Evolutionary conservation across 2,888 invertebrate species (phyloP), one percentile per base, ranked within the genome.

Genomic region (Mythimna pallens): DNA sequence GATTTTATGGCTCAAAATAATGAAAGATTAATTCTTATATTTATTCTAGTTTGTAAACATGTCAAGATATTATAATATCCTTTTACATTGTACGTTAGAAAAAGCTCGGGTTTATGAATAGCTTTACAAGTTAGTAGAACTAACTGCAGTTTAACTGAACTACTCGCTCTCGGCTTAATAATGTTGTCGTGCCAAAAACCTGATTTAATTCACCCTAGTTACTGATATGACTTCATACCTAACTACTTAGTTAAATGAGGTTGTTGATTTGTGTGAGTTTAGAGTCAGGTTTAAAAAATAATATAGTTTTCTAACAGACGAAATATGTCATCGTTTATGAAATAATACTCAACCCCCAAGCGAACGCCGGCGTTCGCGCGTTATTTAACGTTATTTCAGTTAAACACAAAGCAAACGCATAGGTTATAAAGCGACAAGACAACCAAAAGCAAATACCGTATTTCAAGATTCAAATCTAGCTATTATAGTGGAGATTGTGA

Each of bases 71-170:
- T 20, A 47, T 47, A 47, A 17, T 20, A 17, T 20, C 20, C 2
- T 47, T 47, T 47, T 47, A 47, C 47, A 20, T 47, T 47, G 47
- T 30, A 34, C 8, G 9, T 0, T 10, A n/a, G 14, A 14, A 76
- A 40, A 40, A 52, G 47, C 22, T 43, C n/a, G 14, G 12, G 14
- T 22, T 52, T 12, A 58, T 58, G 25, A 54, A 54, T 47, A 74
- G 12, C 58, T 69, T 20, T 43, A 55, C 34, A 30, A 61, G 43
- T 43, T 14, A 54, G 22, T 57, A 12, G 64, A 80, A 65, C 30
- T 77, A 80, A 77, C 74, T 65, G 80, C 43, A 80, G 43, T 80
- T 30, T 34, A 36, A 78, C 36, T 8, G 47, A 78, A 30, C 47
- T 36, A 78, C 72, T 78, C 54, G 36, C 40, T 55, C 62, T 36